These are phyloP conservation scores for Dryocosmus kuriphilus DNA, from an alignment of 2,888 invertebrate species.

Conservation along the genomic window DNA sequence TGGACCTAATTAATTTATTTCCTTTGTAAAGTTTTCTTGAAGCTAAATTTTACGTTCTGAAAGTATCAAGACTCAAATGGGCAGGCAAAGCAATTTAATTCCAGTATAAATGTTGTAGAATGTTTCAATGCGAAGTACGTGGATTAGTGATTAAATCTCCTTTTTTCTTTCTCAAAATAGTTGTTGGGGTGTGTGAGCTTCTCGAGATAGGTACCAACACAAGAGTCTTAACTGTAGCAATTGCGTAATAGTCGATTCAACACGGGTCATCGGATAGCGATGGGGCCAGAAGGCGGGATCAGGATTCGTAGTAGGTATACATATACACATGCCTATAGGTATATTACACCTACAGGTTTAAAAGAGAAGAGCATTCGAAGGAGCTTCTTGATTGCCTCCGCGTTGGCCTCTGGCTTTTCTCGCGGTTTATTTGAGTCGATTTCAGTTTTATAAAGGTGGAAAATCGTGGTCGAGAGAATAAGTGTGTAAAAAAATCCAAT, in stretches of 20 bases:
- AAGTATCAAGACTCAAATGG: not conserved
- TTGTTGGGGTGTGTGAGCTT: not conserved
- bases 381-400: conserved; percentile 50
- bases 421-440: conserved; percentile 42
- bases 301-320: conserved; percentile 12
- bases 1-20: not conserved
- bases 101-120: not conserved
- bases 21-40: not conserved
- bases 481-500: not conserved
- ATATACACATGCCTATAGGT: not conserved
- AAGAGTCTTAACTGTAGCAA: conserved; percentile 50
- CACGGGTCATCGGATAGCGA: conserved; percentile 69
- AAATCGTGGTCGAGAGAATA: not conserved
- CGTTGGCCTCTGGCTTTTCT: conserved; percentile 46
- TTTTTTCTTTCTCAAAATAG: not conserved
- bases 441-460: conserved; percentile 26
- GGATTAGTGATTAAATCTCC: conserved; percentile 24
- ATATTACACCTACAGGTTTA: not conserved
- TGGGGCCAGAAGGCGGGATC: conserved; percentile 53
- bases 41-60: not conserved
- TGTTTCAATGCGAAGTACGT: not conserved
- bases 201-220: conserved; percentile 6
- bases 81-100: not conserved
- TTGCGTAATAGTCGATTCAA: conserved; percentile 71
- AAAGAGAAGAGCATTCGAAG: conserved; percentile 33